Evolutionary conservation across 2,888 invertebrate species (phyloP), one percentile per base, ranked within the genome.

Genomic region (Pterostichus niger): DNA sequence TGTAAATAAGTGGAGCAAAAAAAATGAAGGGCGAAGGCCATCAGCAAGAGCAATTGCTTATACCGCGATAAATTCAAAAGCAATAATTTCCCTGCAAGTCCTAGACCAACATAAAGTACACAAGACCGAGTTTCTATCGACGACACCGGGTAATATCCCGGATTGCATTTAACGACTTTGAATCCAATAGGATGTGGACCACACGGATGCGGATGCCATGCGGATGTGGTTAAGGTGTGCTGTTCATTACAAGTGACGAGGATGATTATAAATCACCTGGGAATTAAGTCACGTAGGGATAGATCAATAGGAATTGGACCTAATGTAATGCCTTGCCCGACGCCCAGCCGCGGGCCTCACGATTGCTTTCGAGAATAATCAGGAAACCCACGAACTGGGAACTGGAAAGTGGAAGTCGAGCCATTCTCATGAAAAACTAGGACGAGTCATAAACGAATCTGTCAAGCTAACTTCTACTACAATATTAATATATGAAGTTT

Each of bases 181-280:
- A 75, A 75, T 75, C 75, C 75, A 75, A 75, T 75, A 75, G 75
- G 75, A 75, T 52, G 54, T 52, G 75, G 75, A 49, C 75, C 52
- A 52, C 44, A 44, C 10, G 40, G 40, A 44, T 31, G 40, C 68
- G 68, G 68, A 71, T 75, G 75, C 52, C 13, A 71, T 31, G 40
- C 68, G 68, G 68, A 71, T 75, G 75, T 24, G 75, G 75, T 75
- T 73, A 75, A 75, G 75, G 75, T 75, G 75, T 75, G 75, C 75
- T 75, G 75, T 75, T 75, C 75, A 75, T 75, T 75, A 75, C 75
- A 75, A 75, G 75, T 75, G 75, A 75, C 75, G 75, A 75, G 75
- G 75, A 75, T 75, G 75, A 75, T 75, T 75, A 75, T 75, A 75
- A 75, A 75, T 75, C 75, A 75, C 75, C 54, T 52, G 31, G 75